phyloP scores from a whole-genome alignment of 1,140 invertebrate species.

The Potamilus streckersoni region DNA sequence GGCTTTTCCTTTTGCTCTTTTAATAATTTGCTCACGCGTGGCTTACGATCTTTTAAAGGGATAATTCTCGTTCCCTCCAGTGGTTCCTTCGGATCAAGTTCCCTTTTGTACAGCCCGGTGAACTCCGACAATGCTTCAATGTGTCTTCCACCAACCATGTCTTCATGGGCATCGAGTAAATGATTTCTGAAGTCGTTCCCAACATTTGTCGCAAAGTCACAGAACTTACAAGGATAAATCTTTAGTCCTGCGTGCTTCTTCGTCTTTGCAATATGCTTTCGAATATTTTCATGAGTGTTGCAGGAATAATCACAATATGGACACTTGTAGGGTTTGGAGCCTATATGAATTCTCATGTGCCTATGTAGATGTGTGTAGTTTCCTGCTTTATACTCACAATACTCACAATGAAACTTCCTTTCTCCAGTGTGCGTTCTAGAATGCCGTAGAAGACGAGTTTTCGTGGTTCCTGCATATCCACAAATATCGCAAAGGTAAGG shows the following conservation, averaged over 20 bases:
- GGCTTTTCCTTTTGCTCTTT: too few species aligned
- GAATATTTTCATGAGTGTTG: slow-evolving; percentile 86
- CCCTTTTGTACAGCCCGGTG: slow-evolving; percentile 56
- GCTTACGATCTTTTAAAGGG: slow-evolving; percentile 53
- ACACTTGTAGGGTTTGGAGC: slow-evolving; percentile 84
- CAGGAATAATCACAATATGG: slow-evolving; percentile 82
- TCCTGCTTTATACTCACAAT: slow-evolving; percentile 73
- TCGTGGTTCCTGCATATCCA: slow-evolving; percentile 78
- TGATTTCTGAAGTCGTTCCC: slow-evolving; percentile 78
- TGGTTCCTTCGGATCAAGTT: slow-evolving; percentile 51
- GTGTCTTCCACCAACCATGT: slow-evolving; percentile 51
- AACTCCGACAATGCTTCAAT: slow-evolving; percentile 53
- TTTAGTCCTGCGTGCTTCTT: slow-evolving; percentile 80
- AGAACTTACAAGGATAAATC: slow-evolving; percentile 82
- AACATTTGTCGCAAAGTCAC: slow-evolving; percentile 75
- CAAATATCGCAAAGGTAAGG: slow-evolving; percentile 76
- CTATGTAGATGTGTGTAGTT: slow-evolving; percentile 57
- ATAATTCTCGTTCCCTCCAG: slow-evolving; percentile 57
- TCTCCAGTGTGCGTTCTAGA: slow-evolving; percentile 60
- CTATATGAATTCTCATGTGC: slow-evolving; percentile 87
- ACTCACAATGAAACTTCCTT: slow-evolving; percentile 81
- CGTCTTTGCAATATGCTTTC: slow-evolving; percentile 86
- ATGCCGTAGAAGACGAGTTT: slow-evolving; percentile 79
- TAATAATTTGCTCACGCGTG: too few species aligned
- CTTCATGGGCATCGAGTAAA: slow-evolving; percentile 72